Conservation (phyloP, 1,140 invertebrate species). For the Drosophila suzukii region DNA sequence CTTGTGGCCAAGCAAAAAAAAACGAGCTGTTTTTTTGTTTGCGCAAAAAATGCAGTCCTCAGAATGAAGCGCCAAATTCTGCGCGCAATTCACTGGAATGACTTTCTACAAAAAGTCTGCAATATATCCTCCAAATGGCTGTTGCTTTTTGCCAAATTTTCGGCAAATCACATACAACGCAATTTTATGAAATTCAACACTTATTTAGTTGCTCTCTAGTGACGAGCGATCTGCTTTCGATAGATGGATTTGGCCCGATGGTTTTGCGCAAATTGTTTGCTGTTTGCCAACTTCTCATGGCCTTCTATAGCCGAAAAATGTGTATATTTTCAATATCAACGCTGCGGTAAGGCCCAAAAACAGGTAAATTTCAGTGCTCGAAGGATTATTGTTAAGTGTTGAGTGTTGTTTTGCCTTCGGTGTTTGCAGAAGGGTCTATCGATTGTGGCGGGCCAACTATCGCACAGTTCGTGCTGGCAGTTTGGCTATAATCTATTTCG, state of each 20-base stretch:
- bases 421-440: background rate
- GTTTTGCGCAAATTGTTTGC: no score
- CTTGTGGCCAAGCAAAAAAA: background rate
- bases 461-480: background rate
- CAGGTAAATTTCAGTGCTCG: no score
- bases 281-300: no score
- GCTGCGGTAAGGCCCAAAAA: background rate
- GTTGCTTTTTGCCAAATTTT: background rate
- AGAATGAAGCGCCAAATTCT: background rate
- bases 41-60: background rate
- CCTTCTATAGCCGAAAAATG: background rate
- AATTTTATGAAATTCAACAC: constrained; percentile 53
- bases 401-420: background rate
- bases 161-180: constrained; percentile 43
- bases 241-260: background rate
- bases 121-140: background rate
- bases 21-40: background rate
- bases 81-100: background rate
- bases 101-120: background rate
- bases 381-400: background rate
- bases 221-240: constrained; percentile 1
- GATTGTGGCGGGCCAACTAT: background rate
- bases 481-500: background rate
- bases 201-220: background rate
- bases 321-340: background rate